Base-by-base conservation (phyloP, 2,888 invertebrate species). In the Drosophila nigritarsus region DNA sequence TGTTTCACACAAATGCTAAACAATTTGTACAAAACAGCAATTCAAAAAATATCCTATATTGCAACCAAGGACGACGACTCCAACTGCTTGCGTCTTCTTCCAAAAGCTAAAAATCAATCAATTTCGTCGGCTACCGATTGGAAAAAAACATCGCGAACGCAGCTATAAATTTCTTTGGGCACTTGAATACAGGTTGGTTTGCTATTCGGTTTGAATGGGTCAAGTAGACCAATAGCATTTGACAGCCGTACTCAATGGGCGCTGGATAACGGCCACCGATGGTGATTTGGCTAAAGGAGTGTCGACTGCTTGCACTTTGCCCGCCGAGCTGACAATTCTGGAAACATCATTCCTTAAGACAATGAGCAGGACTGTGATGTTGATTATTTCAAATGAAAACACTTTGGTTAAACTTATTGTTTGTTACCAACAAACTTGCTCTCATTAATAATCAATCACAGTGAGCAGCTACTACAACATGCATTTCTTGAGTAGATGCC, bases 341-440 rank as follows among this genome's bases (percentile, higher is more conserved):
- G 92, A 93, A 30, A 88, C 82, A 64, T 92, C 92, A 91, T 96
- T 95, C 89, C 94, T 94, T 90, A 98, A 96, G 93, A 97, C 96
- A 71, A 98, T 96, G 70, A 99, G 95, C 93, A 99, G 94, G 67
- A 99, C 98, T 49, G 98, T 98, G 69, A 99, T 98, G 93, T 99
- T 99, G 94, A 18, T 36, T 36, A 6, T 36, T 36, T 15, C 0
- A 7, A 36, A 36, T 36, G 6, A 15, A 15, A 15, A 36, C 6
- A 36, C 15, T 36, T 36, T 36, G 36, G 15, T 7, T 3, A 15
- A 36, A 36, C 2, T 7, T 36, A 18, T 15, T 15, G 36, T 7
- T 15, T 36, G 7, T 36, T 36, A 18, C 36, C 36, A 15, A 36
- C 36, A 36, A 36, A 36, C 15, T 36, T 36, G 36, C 36, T 2